These are phyloP conservation scores for Miichthys miiuy DNA, from an alignment of 2,797 vertebrate species.

Conservation along the genomic window DNA sequence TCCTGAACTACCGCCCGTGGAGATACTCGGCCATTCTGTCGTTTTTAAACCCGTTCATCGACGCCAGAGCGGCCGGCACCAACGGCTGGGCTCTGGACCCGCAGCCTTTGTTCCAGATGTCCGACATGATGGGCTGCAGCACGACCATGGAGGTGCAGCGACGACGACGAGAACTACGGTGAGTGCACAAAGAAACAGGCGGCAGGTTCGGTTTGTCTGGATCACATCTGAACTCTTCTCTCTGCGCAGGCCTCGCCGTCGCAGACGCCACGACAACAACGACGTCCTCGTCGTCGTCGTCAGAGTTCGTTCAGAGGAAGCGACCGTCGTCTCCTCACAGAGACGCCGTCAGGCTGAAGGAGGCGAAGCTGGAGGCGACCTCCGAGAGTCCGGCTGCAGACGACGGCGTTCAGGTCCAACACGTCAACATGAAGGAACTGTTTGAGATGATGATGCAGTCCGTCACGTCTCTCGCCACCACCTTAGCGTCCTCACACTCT, in stretches of 20 bases:
- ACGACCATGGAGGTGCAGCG: conserved; percentile 48
- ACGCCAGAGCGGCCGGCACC: conserved; percentile 52
- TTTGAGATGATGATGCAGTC: conserved; percentile 63
- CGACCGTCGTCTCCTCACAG: neutral
- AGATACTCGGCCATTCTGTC: conserved; percentile 62
- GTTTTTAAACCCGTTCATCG: conserved; percentile 62
- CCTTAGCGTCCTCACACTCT: conserved; percentile 32
- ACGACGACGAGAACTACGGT: conserved; percentile 59
- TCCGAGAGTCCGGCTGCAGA: neutral
- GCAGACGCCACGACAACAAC: conserved; percentile 40
- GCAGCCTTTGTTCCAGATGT: neutral
- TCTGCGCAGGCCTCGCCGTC: too few relatives aligned
- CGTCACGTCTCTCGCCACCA: conserved; percentile 2
- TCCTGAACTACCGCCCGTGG: conserved; percentile 65
- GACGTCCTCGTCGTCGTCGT: neutral
- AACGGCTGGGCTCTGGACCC: conserved; percentile 65
- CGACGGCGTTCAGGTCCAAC: neutral
- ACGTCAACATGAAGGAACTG: conserved; percentile 40
- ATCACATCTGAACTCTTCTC: too few relatives aligned
- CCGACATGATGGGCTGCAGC: conserved; percentile 55
- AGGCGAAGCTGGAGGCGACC: conserved; percentile 35
- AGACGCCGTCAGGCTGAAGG: conserved; percentile 31
- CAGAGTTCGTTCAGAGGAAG: conserved; percentile 53
- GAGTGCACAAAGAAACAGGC: neutral
- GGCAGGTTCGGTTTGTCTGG: too few relatives aligned